Evolutionary conservation across 2,113 vertebrate genomes (phyloP).

Genomic region (Ceyx margarethae): DNA sequence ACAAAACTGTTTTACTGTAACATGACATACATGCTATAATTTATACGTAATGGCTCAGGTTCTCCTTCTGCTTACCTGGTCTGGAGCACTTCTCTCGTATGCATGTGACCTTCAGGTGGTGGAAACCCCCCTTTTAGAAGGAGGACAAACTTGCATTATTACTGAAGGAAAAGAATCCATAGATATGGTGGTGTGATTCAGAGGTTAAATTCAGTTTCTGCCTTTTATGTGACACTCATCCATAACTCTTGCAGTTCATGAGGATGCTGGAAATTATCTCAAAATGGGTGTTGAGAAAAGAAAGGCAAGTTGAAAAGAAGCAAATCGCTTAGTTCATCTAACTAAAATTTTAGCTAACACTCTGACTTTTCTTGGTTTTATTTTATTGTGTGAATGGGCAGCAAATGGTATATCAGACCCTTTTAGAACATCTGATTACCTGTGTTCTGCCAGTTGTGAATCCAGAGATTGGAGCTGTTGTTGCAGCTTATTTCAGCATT

Average conservation of each 20-base stretch:
- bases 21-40: constrained; percentile 4
- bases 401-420: background rate
- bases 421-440: background rate
- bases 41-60: constrained; percentile 9
- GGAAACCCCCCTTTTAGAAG: constrained; percentile 9
- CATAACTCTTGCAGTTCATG: constrained; percentile 33
- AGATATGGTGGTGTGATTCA: constrained; percentile 26
- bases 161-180: background rate
- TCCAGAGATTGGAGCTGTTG: background rate
- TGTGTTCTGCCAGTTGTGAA: background rate
- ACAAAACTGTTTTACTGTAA: constrained; percentile 29
- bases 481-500: background rate
- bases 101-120: background rate
- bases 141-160: background rate
- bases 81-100: background rate
- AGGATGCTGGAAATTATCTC: constrained; percentile 24
- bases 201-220: constrained; percentile 44
- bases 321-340: background rate
- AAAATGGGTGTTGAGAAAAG: background rate
- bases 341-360: background rate
- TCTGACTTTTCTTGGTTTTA: background rate
- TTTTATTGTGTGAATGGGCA: background rate
- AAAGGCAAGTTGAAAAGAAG: background rate
- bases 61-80: constrained; percentile 40
- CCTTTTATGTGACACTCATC: constrained; percentile 18